These are phyloP conservation scores for Troides aeacus DNA, from an alignment of 2,888 invertebrate species.

Conservation along the genomic window DNA sequence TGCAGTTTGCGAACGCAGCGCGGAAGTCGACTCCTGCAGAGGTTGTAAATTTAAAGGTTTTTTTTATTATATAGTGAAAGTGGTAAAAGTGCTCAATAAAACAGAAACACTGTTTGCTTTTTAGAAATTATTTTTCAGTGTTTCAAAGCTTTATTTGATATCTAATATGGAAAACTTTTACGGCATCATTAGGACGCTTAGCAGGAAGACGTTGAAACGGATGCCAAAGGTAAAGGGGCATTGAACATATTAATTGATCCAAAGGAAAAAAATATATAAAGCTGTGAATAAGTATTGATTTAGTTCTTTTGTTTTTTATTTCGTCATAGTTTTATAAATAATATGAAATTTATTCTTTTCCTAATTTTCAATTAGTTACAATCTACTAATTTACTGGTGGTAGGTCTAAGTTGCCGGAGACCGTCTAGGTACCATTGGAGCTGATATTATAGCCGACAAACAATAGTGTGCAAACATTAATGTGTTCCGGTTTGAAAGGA, in stretches of 20 bases:
- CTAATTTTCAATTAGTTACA: too few relatives aligned
- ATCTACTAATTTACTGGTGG: too few relatives aligned
- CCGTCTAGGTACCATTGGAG: too few relatives aligned
- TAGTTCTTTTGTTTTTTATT: too few relatives aligned
- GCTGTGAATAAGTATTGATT: too few relatives aligned
- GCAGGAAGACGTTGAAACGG: conserved; percentile 70
- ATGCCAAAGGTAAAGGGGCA: conserved; percentile 59
- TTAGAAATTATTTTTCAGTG: conserved; percentile 4
- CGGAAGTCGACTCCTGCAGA: conserved; percentile 37
- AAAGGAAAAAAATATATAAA: too few relatives aligned
- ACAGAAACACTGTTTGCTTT: background rate
- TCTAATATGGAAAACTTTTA: conserved; percentile 67
- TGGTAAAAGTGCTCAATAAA: conserved; percentile 5
- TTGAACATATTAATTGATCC: background rate
- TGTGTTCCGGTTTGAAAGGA: too few relatives aligned
- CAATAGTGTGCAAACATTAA: too few relatives aligned
- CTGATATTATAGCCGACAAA: too few relatives aligned
- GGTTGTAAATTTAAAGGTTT: background rate
- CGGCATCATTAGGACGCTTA: conserved; percentile 68
- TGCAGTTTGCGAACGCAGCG: conserved; percentile 68
- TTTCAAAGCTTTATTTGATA: background rate
- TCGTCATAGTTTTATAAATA: too few relatives aligned
- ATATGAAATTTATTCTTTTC: too few relatives aligned
- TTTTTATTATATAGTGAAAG: conserved; percentile 24
- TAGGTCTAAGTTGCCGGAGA: too few relatives aligned